These are phyloP conservation scores for Ptilorrhoa leucosticta DNA, from an alignment of 2,113 vertebrate genomes.

Conservation along the genomic window DNA sequence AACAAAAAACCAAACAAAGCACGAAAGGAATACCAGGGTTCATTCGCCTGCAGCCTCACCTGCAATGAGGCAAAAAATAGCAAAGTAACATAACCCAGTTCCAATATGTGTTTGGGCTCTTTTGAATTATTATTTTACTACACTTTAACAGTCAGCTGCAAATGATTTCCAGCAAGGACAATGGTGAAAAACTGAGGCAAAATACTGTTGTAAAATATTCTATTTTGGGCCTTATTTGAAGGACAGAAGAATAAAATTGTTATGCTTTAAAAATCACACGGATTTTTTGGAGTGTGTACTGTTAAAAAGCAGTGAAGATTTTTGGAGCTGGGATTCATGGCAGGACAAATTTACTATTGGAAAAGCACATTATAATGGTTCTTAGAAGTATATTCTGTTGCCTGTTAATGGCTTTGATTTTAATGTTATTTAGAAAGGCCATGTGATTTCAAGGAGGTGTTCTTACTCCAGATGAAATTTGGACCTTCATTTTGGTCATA, in stretches of 20 bases:
- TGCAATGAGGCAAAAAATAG: neutral
- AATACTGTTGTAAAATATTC: neutral
- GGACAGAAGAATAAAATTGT: neutral
- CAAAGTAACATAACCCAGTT: neutral
- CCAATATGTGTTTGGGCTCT: neutral
- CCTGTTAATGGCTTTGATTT: neutral
- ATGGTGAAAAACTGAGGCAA: neutral
- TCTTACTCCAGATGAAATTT: neutral
- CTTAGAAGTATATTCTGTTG: neutral
- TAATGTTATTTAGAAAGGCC: neutral
- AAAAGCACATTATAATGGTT: neutral
- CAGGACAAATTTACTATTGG: neutral
- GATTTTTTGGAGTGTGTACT: neutral
- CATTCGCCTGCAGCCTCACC: neutral
- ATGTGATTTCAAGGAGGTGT: neutral
- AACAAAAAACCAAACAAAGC: accelerated
- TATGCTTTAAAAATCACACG: neutral
- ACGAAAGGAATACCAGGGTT: neutral
- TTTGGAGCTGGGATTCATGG: neutral
- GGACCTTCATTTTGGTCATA: neutral
- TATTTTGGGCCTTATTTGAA: neutral
- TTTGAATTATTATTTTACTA: neutral
- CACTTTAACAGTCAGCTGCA: neutral
- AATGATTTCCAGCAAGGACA: neutral
- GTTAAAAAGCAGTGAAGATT: neutral